phyloP scores from a whole-genome alignment of 2,888 invertebrate genomes.

The Cosmia trapezina region DNA sequence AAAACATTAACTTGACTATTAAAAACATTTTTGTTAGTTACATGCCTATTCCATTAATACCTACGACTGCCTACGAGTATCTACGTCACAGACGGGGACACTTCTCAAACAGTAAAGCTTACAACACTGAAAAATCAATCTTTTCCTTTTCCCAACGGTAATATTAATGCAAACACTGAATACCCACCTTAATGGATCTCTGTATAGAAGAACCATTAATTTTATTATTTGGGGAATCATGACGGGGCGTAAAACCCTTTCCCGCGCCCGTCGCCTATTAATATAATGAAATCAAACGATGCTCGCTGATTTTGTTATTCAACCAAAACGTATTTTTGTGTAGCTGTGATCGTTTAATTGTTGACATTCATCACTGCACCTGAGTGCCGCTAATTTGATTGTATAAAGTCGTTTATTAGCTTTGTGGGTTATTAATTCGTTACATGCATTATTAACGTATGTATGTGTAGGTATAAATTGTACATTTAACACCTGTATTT shows the following conservation, averaged over 20 bases:
- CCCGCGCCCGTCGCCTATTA: constrained; percentile 72
- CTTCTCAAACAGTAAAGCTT: constrained; percentile 25
- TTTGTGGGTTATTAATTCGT: neutral
- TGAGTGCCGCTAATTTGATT: constrained; percentile 29
- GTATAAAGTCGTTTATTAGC: constrained; percentile 22
- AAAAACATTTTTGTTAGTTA: too few relatives aligned
- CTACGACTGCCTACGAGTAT: too few relatives aligned
- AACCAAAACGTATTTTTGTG: constrained; percentile 52
- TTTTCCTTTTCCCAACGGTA: constrained; percentile 57
- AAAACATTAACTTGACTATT: too few relatives aligned
- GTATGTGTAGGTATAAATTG: too few relatives aligned
- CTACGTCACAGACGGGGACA: constrained; percentile 7
- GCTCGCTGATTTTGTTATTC: constrained; percentile 71
- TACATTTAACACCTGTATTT: too few relatives aligned
- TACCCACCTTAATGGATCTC: constrained; percentile 77
- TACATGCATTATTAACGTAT: neutral
- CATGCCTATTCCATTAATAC: too few relatives aligned
- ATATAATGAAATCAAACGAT: constrained; percentile 81
- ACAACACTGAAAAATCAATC: constrained; percentile 41
- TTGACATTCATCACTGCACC: constrained; percentile 44
- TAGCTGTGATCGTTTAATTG: constrained; percentile 47
- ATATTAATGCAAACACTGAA: constrained; percentile 68
- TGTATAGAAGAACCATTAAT: constrained; percentile 80
- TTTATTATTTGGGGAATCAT: constrained; percentile 81
- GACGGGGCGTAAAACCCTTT: constrained; percentile 78